Evolutionary conservation across 2,797 vertebrate species (phyloP).

Genomic region (Pyrocephalus nanus): DNA sequence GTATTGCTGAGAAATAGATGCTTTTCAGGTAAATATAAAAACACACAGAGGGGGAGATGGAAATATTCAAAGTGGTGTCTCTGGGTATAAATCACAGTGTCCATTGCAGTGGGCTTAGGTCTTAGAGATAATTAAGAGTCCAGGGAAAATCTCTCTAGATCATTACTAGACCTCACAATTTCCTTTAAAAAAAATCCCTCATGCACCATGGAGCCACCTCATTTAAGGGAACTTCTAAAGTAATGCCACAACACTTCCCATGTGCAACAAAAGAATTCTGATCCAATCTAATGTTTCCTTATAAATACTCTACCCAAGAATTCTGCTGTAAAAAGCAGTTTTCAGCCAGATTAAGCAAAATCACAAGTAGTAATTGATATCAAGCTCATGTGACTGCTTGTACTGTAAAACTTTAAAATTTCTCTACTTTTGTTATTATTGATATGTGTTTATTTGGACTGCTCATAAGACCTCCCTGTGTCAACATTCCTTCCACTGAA

Average conservation of each 20-base stretch:
- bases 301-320: neutral
- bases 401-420: neutral
- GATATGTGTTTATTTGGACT: neutral
- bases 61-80: neutral
- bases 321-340: neutral
- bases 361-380: neutral
- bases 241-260: neutral
- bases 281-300: neutral
- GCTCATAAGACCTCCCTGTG: neutral
- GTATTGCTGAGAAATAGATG: neutral
- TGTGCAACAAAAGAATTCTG: neutral
- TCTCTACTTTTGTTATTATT: neutral
- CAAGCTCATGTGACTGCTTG: neutral
- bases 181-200: neutral
- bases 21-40: neutral
- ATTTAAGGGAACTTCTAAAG: neutral
- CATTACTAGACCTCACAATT: neutral
- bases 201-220: accelerated
- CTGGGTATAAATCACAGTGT: neutral
- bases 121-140: neutral
- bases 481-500: neutral
- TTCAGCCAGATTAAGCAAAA: neutral
- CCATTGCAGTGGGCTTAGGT: neutral
- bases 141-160: neutral
- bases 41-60: neutral